Percentiles rank a stretch among this genome's conserved stretches.
Conservation (phyloP, 2,888 invertebrate genomes). For the Pammene fasciana region DNA sequence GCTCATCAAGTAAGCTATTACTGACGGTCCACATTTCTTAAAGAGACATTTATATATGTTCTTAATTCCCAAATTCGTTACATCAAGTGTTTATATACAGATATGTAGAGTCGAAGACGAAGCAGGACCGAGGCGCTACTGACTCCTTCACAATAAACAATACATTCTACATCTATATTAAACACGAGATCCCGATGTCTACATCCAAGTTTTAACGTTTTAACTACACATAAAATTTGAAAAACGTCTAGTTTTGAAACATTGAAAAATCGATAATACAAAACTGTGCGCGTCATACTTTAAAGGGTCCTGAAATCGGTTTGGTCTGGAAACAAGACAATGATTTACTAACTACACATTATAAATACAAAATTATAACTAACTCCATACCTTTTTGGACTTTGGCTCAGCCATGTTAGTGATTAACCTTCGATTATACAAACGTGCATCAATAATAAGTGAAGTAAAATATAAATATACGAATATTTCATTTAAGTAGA, state of each 20-base stretch:
- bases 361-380: slow-evolving; percentile 60
- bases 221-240: slow-evolving; percentile 30
- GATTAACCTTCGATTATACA: slow-evolving; percentile 19
- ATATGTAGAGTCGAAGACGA: slow-evolving; percentile 59
- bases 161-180: slow-evolving; percentile 50
- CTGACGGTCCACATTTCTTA: neutral
- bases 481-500: no score
- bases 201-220: slow-evolving; percentile 34
- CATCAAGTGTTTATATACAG: slow-evolving; percentile 57
- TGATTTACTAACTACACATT: slow-evolving; percentile 61
- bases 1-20: neutral
- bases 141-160: slow-evolving; percentile 33
- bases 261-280: slow-evolving; percentile 16
- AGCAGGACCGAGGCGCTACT: slow-evolving; percentile 25
- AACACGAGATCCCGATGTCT: slow-evolving; percentile 49
- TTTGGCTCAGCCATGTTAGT: slow-evolving; percentile 59
- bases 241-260: neutral
- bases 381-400: slow-evolving; percentile 59
- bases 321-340: slow-evolving; percentile 45
- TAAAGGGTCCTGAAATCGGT: slow-evolving; percentile 9
- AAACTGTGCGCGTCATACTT: slow-evolving; percentile 53
- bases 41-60: slow-evolving; percentile 4
- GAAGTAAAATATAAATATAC: slow-evolving; percentile 41
- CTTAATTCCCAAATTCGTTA: slow-evolving; percentile 38
- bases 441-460: slow-evolving; percentile 60